Evolutionary conservation across 2,113 vertebrate species (phyloP), one percentile per base, ranked within the genome.

Genomic region (Carassius carassius): DNA sequence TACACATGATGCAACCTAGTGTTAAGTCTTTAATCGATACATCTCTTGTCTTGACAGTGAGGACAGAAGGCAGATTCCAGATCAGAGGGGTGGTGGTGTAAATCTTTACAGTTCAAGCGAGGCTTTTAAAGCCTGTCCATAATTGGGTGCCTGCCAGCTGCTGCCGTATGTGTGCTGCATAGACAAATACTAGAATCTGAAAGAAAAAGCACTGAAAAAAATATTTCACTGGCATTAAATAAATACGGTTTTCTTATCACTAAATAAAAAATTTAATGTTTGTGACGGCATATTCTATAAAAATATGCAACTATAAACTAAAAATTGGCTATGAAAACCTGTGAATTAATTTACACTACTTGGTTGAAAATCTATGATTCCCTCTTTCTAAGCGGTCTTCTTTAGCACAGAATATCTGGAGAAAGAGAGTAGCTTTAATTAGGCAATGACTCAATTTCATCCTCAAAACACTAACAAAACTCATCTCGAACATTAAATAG

Each of bases 21-120:
- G 93, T 91, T 94, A 95, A 95, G 92, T 92, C 93, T 93, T 94
- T 95, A 94, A 95, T 95, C 94, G 90, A 95, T 95, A 93, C 92
- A 93, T 94, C 94, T 94, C 91, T 90, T 89, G 88, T 89, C 90
- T 92, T 92, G 93, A 93, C 93, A 92, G 92, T 85, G 89, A 89
- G 92, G 92, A 94, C 93, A 92, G 90, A 91, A 92, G 91, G 89
- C 91, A 92, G 92, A 93, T 94, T 91, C 92, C 90, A 92, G 93
- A 94, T 95, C 94, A 94, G 90, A 94, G 91, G 84, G 85, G 92
- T 89, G 92, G 86, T 72, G 78, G 89, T 92, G 93, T 94, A 94
- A 95, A 94, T 94, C 94, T 95, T 94, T 93, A 94, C 91, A 91
- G 93, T 94, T 94, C 94, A 94, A 92, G 91, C 92, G 73, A 85